Percentiles rank a stretch among this genome's conserved stretches.
phyloP scores from a whole-genome alignment of 2,888 invertebrate genomes.

The Caenorhabditis doughertyi region DNA sequence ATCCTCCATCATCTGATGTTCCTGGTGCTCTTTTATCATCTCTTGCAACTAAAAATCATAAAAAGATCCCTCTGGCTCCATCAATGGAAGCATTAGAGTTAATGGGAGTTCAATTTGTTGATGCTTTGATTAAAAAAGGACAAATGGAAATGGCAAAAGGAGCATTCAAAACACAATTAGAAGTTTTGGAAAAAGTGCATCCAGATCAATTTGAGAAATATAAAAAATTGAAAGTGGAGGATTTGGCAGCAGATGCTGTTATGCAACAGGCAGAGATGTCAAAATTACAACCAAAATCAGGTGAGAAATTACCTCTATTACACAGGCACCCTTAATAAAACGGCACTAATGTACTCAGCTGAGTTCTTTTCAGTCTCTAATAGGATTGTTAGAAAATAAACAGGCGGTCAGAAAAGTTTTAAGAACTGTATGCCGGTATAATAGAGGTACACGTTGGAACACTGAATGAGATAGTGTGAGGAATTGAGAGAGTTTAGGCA shows the following conservation, averaged over 20 bases:
- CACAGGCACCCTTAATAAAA: too few species aligned
- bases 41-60: conserved; percentile 21
- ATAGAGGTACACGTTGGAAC: too few species aligned
- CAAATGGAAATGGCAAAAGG: conserved; percentile 81
- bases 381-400: too few species aligned
- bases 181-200: conserved; percentile 78
- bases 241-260: conserved; percentile 78
- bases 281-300: conserved; percentile 73
- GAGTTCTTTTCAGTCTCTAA: too few species aligned
- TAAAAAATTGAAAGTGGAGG: conserved; percentile 75
- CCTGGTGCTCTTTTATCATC: conserved; percentile 27
- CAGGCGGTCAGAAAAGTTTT: too few species aligned
- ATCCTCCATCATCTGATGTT: conserved; percentile 12
- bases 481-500: too few species aligned
- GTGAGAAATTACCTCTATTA: conserved; percentile 26
- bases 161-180: conserved; percentile 78
- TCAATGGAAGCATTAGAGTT: conserved; percentile 56
- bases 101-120: conserved; percentile 67
- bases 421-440: too few species aligned
- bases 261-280: conserved; percentile 77
- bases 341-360: too few species aligned
- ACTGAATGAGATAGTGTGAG: too few species aligned
- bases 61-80: conserved; percentile 47
- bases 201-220: conserved; percentile 79
- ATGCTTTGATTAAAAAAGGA: conserved; percentile 79